Evolutionary conservation across 2,888 invertebrate genomes (phyloP).

Genomic region (Dusona sp.): DNA sequence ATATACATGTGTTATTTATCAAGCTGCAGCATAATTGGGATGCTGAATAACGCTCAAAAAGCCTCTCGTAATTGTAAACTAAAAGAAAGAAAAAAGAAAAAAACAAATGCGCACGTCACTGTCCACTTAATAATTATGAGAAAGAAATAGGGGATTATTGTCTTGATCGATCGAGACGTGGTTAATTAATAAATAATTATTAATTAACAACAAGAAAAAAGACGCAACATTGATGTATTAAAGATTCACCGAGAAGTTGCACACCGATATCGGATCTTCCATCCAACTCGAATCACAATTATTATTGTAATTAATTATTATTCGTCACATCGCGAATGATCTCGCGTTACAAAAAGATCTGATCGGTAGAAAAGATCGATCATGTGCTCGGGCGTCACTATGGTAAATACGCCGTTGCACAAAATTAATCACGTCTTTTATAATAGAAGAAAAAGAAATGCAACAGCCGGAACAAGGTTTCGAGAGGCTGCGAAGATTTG

Average conservation of each 20-base stretch:
- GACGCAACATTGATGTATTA: constrained; percentile 61
- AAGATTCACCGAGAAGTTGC: constrained; percentile 63
- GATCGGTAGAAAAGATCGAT: constrained; percentile 61
- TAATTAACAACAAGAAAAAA: constrained; percentile 31
- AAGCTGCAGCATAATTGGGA: constrained; percentile 34
- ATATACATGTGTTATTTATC: constrained; percentile 38
- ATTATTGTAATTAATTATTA: constrained; percentile 29
- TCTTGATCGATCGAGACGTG: constrained; percentile 40
- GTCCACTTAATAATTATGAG: constrained; percentile 61
- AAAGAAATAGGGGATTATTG: constrained; percentile 28
- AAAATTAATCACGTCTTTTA: constrained; percentile 54
- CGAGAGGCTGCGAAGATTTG: not conserved
- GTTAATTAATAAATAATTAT: constrained; percentile 29
- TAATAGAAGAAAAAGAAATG: constrained; percentile 48
- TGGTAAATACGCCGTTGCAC: constrained; percentile 57
- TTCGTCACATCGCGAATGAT: constrained; percentile 26
- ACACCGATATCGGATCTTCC: constrained; percentile 68
- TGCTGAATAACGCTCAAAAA: constrained; percentile 65
- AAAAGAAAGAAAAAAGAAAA: constrained; percentile 16
- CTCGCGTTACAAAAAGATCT: constrained; percentile 38
- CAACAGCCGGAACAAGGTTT: not conserved
- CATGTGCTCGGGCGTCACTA: constrained; percentile 22
- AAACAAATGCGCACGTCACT: constrained; percentile 57
- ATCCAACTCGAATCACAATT: constrained; percentile 56
- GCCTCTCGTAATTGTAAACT: constrained; percentile 53